Percentiles rank a stretch among this genome's conserved stretches.
These are phyloP conservation scores for Sycophila texana DNA, from an alignment of 2,888 invertebrate genomes.

Conservation along the genomic window DNA sequence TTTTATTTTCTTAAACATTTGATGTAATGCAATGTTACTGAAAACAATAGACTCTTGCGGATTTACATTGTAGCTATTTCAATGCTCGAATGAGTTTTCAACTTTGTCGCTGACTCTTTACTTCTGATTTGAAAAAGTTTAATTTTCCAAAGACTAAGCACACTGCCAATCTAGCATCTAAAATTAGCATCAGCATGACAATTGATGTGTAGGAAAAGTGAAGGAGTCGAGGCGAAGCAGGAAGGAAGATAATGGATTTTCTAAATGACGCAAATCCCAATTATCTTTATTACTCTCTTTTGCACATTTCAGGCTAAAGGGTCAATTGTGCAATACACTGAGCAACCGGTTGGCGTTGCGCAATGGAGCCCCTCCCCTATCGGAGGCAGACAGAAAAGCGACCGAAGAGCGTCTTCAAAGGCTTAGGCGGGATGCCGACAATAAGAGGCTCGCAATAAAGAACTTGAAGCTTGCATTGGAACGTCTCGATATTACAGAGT, in stretches of 20 bases:
- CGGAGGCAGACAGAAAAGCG: constrained; percentile 79
- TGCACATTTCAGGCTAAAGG: constrained; percentile 78
- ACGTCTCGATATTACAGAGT: constrained; percentile 92
- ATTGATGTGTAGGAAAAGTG: neutral
- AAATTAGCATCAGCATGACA: constrained; percentile 23
- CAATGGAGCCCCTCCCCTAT: constrained; percentile 74
- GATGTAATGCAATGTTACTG: no score
- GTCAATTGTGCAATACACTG: constrained; percentile 81
- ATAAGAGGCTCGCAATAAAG: constrained; percentile 86
- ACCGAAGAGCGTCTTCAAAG: constrained; percentile 80
- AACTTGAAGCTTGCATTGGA: constrained; percentile 88
- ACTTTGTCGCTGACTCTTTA: no score
- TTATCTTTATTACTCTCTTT: constrained; percentile 13
- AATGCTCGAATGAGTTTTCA: no score
- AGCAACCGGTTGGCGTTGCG: constrained; percentile 75
- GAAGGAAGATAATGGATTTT: constrained; percentile 10
- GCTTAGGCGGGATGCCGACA: constrained; percentile 83
- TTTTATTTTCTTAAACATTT: no score
- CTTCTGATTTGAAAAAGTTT: neutral
- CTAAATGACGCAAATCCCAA: constrained; percentile 9
- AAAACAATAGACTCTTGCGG: no score
- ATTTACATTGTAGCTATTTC: no score
- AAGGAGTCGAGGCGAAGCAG: neutral
- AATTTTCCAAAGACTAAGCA: constrained; percentile 30
- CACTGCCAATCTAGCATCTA: constrained; percentile 5